Evolutionary conservation across 2,888 invertebrate genomes (phyloP), one percentile per base, ranked within the genome.

Genomic region (Coelogynopora nodosa): DNA sequence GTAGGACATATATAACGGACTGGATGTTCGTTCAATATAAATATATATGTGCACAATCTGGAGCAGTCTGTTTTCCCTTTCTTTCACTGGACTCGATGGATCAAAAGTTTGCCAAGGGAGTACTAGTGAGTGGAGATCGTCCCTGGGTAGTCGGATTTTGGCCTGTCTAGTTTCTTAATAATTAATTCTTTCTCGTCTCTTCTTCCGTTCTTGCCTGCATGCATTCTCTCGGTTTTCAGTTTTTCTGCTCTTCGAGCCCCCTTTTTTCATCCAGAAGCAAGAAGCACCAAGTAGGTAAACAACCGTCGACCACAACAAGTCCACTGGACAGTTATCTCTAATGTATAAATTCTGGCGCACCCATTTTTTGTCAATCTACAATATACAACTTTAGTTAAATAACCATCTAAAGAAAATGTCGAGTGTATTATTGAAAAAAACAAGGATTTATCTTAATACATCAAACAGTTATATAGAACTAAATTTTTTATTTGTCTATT

Each of bases 121-220:
- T 18, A 49, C 5, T 13, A 49, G 18, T 13, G 49, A 13, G 5
- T 49, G 49, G 18, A 49, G 18, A 49, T 18, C 5, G 49, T 49
- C 49, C 49, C 5, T 5, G 49, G 18, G 18, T 49, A 49, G 5
- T 49, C 49, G 49, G 49, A 5, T 74, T 13, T 23, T 74, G 5
- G 74, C 74, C 5, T 23, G 10, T 23, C 74, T 74, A 5, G 74
- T n/a, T 74, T 13, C 74, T 74, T 74, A 13, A 74, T 74, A 74
- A 74, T 74, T 74, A 74, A 74, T 74, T 74, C 74, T 74, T 74
- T 74, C 74, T 74, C 74, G 23, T 26, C 74, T 74, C 74, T 74
- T 74, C 74, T 74, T 74, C 74, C 27, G 23, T 74, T 49, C 74
- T 74, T 74, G 5, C 18, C 27, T 23, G 5, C 23, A 74, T 49